Base-by-base conservation (phyloP, 2,797 vertebrate genomes). In the Borostomias antarcticus region DNA sequence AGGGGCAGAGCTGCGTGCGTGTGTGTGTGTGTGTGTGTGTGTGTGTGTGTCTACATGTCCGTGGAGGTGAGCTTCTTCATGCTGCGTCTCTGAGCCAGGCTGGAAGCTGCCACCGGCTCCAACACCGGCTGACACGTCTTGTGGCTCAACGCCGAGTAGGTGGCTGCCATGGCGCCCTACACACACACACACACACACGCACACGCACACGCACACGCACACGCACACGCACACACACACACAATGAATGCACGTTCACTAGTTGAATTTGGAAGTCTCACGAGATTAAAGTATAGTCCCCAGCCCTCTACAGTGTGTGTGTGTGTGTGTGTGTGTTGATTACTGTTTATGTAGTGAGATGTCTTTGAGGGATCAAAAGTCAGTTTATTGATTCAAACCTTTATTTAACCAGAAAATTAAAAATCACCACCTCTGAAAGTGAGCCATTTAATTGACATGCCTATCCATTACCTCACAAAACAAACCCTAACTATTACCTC, bases 51-150 rank as follows among this genome's bases (percentile, higher is more conserved):
- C 93, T 96, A 98, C 89, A 98, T 95, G 92, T 96, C 96, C 71
- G 95, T 98, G 73, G 96, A 97, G 64, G 95, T 96, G 89, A 94
- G 91, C 76, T 98, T 99, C 93, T 99, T 99, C 96, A 98, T 97
- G 90, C 94, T 96, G 82, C 96, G 92, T 80, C 96, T 91, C 89
- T 98, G 96, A 88, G 97, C 96, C 89, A 99, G 91, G 85, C 95
- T 95, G 73, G 97, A 99, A 51, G 97, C 95, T 58, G 96, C 96
- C 78, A 99, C 97, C 23, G 97, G 97, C 82, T 99, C 97, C 76
- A 99, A 82, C 82, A 98, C 89, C 29, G 97, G 95, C 87, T 98
- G 96, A 89, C 94, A 95, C 7, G 95, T 94, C 91, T 97, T 96
- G 86, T 96, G 94, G 89, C 95, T 96, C 91, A 99, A 88, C 68